A percentile compares a stretch with the other conserved stretches of the same genome.
Evolutionary conservation across 2,113 vertebrate species (phyloP).

Genomic region (Echinops telfairi): DNA sequence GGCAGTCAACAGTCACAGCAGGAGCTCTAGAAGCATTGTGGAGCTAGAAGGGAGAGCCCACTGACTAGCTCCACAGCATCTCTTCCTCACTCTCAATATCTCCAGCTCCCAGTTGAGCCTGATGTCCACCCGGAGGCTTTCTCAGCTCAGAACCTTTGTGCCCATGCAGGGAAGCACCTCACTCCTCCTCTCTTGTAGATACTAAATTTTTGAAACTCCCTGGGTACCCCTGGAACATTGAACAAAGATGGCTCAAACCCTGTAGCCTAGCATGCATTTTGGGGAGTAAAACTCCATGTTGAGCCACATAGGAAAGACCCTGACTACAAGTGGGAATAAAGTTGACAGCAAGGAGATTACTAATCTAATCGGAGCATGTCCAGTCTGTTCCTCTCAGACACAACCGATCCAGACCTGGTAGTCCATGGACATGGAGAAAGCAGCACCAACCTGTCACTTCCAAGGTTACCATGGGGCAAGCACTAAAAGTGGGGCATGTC

Average conservation of each 20-base stretch:
- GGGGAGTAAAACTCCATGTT: background rate
- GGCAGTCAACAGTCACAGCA: background rate
- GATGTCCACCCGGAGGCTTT: background rate
- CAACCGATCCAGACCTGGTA: too few relatives aligned
- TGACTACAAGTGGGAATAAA: background rate
- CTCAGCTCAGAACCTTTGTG: background rate
- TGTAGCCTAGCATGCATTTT: too few relatives aligned
- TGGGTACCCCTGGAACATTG: too few relatives aligned
- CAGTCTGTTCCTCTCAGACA: too few relatives aligned
- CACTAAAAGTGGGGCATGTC: too few relatives aligned
- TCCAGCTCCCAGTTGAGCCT: background rate
- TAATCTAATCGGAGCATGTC: too few relatives aligned
- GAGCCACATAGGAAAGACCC: slow-evolving; percentile 4
- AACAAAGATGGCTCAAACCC: too few relatives aligned
- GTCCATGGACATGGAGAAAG: too few relatives aligned
- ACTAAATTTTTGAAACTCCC: too few relatives aligned
- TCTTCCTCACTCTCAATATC: background rate
- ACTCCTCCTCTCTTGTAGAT: background rate
- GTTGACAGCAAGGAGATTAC: too few relatives aligned
- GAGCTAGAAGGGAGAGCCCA: background rate
- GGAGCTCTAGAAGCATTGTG: background rate
- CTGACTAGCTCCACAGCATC: background rate
- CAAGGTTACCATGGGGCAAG: too few relatives aligned
- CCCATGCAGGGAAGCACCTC: background rate
- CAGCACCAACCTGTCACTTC: too few relatives aligned